phyloP scores from a whole-genome alignment of 2,113 vertebrate genomes.

The Hypocryptadius cinnamomeus region DNA sequence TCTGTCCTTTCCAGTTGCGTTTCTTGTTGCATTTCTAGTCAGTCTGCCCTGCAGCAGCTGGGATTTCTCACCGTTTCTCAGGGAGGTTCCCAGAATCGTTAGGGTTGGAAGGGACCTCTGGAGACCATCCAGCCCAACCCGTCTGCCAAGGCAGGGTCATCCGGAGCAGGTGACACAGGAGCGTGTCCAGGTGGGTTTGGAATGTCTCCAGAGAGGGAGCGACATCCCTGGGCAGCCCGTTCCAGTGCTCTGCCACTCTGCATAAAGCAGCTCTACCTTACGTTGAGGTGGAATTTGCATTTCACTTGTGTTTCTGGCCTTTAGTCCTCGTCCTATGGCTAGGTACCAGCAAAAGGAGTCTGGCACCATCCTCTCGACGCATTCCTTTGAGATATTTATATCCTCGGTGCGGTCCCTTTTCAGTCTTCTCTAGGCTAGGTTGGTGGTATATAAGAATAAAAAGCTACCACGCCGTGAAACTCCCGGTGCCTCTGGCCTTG shows the following conservation, averaged over 20 bases:
- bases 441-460: accelerated
- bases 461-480: not conserved
- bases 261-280: not conserved
- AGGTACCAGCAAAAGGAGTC: not conserved
- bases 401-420: not conserved
- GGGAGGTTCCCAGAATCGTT: too few relatives aligned
- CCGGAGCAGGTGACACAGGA: not conserved
- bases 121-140: not conserved
- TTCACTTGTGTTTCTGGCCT: not conserved
- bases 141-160: not conserved
- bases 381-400: not conserved
- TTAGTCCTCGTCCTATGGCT: not conserved
- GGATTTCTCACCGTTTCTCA: not conserved
- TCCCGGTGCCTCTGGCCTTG: accelerated
- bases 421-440: not conserved
- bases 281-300: too few relatives aligned
- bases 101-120: not conserved
- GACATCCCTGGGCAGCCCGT: not conserved
- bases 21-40: not conserved
- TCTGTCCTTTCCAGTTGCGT: too few relatives aligned
- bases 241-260: not conserved
- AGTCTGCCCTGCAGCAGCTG: accelerated
- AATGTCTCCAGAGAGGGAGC: too few relatives aligned
- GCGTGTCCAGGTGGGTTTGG: not conserved
- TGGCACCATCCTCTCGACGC: not conserved